Evolutionary conservation across 1,140 invertebrate species (phyloP).

Genomic region (Atta cephalotes): DNA sequence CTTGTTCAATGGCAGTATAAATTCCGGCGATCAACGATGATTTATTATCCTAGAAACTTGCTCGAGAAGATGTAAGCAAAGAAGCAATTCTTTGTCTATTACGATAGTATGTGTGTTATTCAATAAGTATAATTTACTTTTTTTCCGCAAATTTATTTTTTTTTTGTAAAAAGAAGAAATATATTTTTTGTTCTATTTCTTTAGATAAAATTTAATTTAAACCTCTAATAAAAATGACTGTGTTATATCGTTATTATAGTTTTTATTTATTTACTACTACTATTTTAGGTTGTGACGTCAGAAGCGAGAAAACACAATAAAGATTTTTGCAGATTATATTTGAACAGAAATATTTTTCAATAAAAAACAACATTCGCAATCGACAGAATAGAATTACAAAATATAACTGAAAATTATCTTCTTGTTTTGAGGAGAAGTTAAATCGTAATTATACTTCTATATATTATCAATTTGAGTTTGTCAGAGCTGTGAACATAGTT

Average conservation of each 20-base stretch:
- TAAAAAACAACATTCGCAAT: too few species aligned
- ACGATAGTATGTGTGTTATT: not conserved
- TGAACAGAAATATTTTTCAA: too few species aligned
- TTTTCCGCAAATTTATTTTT: not conserved
- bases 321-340: too few species aligned
- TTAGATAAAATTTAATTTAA: not conserved
- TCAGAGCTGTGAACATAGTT: too few species aligned
- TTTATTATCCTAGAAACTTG: slow-evolving; percentile 44
- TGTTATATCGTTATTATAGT: not conserved
- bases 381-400: too few species aligned
- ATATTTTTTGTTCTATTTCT: not conserved
- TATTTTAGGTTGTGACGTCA: too few species aligned
- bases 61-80: not conserved
- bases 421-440: too few species aligned
- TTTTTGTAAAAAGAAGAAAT: not conserved
- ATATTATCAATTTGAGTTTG: too few species aligned
- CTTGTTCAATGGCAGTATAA: slow-evolving; percentile 38
- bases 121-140: slow-evolving; percentile 16
- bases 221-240: not conserved
- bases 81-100: slow-evolving; percentile 19
- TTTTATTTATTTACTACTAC: too few species aligned
- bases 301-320: too few species aligned
- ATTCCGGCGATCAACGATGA: slow-evolving; percentile 51
- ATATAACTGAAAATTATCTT: too few species aligned
- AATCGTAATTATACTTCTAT: too few species aligned